Conservation (phyloP, 1,140 invertebrate species). For the Drosophila kepulauana region DNA sequence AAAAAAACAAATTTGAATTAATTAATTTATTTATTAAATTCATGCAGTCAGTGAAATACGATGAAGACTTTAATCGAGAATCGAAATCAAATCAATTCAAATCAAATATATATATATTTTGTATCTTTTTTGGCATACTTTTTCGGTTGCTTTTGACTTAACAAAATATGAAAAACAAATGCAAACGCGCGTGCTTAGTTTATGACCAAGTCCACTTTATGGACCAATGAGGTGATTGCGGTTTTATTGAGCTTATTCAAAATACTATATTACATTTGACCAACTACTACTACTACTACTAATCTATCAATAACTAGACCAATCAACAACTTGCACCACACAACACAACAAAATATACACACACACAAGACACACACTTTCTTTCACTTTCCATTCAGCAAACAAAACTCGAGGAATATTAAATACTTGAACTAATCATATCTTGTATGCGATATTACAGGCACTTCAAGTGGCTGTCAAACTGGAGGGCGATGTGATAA, state of each 20-base stretch:
- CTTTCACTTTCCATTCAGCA: slow-evolving; percentile 31
- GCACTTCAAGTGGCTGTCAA: slow-evolving; percentile 94
- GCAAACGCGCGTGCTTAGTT: slow-evolving; percentile 80
- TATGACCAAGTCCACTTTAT: slow-evolving; percentile 85
- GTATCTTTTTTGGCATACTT: slow-evolving; percentile 71
- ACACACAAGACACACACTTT: slow-evolving; percentile 11
- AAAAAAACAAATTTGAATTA: slow-evolving; percentile 44
- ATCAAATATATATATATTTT: slow-evolving; percentile 46
- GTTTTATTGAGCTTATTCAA: slow-evolving; percentile 54
- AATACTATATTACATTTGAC: slow-evolving; percentile 55
- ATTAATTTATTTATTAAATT: slow-evolving; percentile 31
- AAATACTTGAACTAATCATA: slow-evolving; percentile 1
- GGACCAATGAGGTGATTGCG: slow-evolving; percentile 84
- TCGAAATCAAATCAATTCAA: slow-evolving; percentile 16
- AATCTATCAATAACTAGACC: slow-evolving; percentile 8
- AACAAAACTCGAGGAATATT: neutral
- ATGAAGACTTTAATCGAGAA: slow-evolving; percentile 29
- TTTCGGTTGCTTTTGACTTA: slow-evolving; percentile 79
- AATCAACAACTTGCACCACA: slow-evolving; percentile 12
- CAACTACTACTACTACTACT: slow-evolving; percentile 21
- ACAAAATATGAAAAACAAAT: slow-evolving; percentile 65
- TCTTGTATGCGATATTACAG: slow-evolving; percentile 85
- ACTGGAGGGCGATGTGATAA: slow-evolving; percentile 98
- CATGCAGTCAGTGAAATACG: slow-evolving; percentile 10
- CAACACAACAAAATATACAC: slow-evolving; percentile 41